phyloP scores from a whole-genome alignment of 2,888 invertebrate genomes.

The Torymus tubicola region DNA sequence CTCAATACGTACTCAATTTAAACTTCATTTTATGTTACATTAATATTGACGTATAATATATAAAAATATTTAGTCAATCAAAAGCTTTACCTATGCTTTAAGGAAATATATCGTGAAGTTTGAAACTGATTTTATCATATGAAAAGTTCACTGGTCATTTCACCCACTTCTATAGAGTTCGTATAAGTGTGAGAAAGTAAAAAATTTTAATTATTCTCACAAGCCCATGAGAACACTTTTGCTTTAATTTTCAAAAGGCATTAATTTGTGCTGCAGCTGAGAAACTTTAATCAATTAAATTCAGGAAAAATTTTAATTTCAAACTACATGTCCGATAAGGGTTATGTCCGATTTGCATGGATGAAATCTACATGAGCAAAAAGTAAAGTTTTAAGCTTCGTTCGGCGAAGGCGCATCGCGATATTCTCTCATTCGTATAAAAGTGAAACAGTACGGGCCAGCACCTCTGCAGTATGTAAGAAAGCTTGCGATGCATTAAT shows the following conservation, averaged over 20 bases:
- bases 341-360: conserved; percentile 7
- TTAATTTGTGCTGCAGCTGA: not conserved
- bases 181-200: not conserved
- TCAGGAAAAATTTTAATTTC: too few species aligned
- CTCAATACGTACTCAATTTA: too few species aligned
- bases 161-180: not conserved
- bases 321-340: too few species aligned
- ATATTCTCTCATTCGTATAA: not conserved
- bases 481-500: conserved; percentile 17
- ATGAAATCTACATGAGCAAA: not conserved
- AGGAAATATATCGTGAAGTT: conserved; percentile 29
- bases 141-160: conserved; percentile 43
- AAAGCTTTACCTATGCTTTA: conserved; percentile 21
- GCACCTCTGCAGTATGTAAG: not conserved
- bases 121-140: conserved; percentile 28
- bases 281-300: too few species aligned
- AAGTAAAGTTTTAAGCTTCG: not conserved
- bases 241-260: not conserved
- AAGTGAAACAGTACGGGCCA: not conserved
- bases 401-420: too few species aligned
- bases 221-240: not conserved
- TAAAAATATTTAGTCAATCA: conserved; percentile 40
- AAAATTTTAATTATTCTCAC: conserved; percentile 34
- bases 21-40: not conserved
- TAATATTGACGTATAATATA: conserved; percentile 18